Conservation (phyloP, 2,113 vertebrate genomes). For the Oreochromis niloticus region DNA sequence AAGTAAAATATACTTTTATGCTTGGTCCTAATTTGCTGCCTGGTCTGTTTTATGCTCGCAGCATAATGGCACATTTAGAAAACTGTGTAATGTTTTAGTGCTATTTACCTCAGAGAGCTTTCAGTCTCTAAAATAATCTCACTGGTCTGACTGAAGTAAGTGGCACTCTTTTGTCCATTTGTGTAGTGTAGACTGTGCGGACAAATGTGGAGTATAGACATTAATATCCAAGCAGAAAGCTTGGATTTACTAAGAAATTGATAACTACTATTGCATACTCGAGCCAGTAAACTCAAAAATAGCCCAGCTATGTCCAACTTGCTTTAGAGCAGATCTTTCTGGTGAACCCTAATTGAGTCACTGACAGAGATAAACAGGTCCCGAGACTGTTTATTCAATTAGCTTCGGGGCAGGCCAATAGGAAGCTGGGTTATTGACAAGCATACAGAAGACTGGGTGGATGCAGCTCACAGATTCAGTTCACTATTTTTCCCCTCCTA, state of each 20-base stretch:
- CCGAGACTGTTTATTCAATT: neutral
- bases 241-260: neutral
- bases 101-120: no score
- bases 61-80: no score
- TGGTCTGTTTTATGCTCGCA: no score
- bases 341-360: neutral
- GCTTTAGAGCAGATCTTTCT: neutral
- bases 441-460: neutral
- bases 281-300: neutral
- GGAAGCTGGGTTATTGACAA: neutral
- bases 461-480: neutral
- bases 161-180: no score
- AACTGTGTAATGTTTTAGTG: no score
- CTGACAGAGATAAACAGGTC: neutral
- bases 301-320: accelerated
- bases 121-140: no score
- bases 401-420: accelerated
- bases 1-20: no score
- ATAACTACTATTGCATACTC: neutral
- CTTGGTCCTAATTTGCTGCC: no score
- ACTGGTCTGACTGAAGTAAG: no score
- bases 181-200: neutral
- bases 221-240: neutral
- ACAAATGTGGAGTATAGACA: neutral
- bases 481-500: neutral